Conservation (phyloP, 1,140 invertebrate genomes). For the Micrasema longulum region DNA sequence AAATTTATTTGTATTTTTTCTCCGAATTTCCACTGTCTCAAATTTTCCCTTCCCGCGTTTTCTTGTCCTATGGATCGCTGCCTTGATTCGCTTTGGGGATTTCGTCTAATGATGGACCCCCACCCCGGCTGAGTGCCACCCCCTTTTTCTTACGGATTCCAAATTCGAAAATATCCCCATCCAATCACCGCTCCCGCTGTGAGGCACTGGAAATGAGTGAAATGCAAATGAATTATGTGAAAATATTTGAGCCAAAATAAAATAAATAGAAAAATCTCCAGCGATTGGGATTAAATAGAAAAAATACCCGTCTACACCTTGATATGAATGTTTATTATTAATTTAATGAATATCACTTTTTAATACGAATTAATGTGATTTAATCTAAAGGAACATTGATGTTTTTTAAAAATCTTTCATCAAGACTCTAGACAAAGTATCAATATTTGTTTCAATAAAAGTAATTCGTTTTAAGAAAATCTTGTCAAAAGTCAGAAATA, state of each 20-base stretch:
- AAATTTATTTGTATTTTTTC: conserved; percentile 54
- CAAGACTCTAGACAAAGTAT: too few species aligned
- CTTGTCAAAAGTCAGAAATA: too few species aligned
- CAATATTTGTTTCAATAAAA: too few species aligned
- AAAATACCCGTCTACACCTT: too few species aligned
- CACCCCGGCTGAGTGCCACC: conserved; percentile 9
- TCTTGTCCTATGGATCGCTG: conserved; percentile 36
- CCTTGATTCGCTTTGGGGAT: conserved; percentile 29
- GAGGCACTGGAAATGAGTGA: conserved; percentile 15
- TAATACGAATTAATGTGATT: too few species aligned
- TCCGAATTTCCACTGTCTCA: conserved; percentile 25
- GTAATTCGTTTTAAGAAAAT: too few species aligned
- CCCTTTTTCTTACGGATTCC: neutral
- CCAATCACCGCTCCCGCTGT: conserved; percentile 30
- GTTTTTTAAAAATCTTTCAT: too few species aligned
- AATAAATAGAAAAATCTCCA: too few species aligned
- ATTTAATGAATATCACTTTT: too few species aligned
- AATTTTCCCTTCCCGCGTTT: conserved; percentile 14
- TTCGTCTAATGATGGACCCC: conserved; percentile 31
- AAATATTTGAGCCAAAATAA: neutral
- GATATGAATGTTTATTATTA: too few species aligned
- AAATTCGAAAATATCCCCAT: conserved; percentile 9
- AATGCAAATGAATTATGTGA: conserved; percentile 25
- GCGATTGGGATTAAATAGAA: too few species aligned
- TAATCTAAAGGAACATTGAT: too few species aligned